Conservation (phyloP, 2,888 invertebrate species). For the Patella caerulea region DNA sequence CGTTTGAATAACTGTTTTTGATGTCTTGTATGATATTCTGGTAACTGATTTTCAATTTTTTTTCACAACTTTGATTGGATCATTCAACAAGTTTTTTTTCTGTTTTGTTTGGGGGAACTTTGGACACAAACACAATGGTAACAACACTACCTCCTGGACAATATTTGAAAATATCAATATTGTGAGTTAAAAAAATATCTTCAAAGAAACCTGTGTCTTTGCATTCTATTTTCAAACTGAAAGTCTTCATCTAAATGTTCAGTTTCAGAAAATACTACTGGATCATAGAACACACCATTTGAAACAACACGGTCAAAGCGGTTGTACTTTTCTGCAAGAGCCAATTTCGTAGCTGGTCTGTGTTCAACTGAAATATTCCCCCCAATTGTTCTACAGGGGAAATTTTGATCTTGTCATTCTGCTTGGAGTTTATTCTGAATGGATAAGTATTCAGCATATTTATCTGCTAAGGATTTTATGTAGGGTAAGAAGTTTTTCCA, state of each 20-base stretch:
- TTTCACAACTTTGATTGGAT: not conserved
- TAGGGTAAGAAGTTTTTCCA: not conserved
- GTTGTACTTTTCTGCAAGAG: not conserved
- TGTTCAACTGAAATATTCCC: constrained; percentile 15
- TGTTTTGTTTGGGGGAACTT: not conserved
- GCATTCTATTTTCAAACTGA: not conserved
- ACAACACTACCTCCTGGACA: not conserved
- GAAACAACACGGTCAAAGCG: not conserved
- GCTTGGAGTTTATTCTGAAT: not conserved
- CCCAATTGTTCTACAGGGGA: constrained; percentile 12
- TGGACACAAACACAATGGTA: not conserved
- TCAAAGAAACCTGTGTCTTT: not conserved
- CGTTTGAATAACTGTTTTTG: not conserved
- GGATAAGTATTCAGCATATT: not conserved
- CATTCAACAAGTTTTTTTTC: not conserved
- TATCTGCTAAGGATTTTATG: not conserved
- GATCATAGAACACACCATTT: not conserved
- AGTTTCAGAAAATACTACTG: not conserved
- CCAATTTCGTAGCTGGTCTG: constrained; percentile 12
- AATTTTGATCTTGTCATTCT: not conserved
- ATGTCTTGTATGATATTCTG: not conserved
- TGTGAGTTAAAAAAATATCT: not conserved
- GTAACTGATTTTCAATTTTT: not conserved
- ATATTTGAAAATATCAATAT: not conserved
- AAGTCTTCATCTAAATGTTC: not conserved